These are phyloP conservation scores for Carollia perspicillata DNA, from an alignment of 2,113 vertebrate genomes.

Conservation along the genomic window DNA sequence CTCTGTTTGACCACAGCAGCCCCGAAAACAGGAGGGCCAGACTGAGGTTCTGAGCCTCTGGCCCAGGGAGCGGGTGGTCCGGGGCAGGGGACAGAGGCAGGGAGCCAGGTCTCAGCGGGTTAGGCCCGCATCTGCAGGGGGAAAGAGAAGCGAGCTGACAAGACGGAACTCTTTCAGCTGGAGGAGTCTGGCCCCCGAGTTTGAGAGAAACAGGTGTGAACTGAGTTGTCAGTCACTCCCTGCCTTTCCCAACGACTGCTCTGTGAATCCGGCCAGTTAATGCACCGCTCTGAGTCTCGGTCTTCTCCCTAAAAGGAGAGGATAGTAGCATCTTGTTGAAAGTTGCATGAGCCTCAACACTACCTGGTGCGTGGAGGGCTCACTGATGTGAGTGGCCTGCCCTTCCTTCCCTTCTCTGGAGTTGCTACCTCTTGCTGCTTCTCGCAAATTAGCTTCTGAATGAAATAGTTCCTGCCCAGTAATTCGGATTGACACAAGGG, in stretches of 20 bases:
- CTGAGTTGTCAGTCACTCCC: background rate
- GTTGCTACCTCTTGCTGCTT: background rate
- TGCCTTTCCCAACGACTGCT: background rate
- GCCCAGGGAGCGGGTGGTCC: background rate
- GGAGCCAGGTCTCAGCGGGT: fast-evolving
- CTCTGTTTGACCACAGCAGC: background rate
- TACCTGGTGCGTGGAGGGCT: background rate
- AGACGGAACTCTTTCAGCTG: fast-evolving
- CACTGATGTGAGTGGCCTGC: fast-evolving
- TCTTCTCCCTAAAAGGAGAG: background rate
- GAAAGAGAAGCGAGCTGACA: background rate
- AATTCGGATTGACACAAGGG: background rate
- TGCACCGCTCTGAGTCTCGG: background rate
- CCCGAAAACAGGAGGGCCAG: fast-evolving
- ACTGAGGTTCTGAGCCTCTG: too few relatives aligned
- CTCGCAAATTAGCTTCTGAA: background rate
- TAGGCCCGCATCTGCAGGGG: background rate
- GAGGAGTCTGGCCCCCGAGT: background rate
- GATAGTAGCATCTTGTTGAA: background rate
- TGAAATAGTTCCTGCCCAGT: background rate
- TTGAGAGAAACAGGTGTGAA: background rate
- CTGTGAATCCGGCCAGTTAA: background rate
- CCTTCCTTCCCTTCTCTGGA: background rate
- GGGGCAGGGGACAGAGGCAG: background rate
- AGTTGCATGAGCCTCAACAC: fast-evolving